Base-by-base conservation (phyloP, 2,797 vertebrate genomes). In the Kryptolebias ocellatus region DNA sequence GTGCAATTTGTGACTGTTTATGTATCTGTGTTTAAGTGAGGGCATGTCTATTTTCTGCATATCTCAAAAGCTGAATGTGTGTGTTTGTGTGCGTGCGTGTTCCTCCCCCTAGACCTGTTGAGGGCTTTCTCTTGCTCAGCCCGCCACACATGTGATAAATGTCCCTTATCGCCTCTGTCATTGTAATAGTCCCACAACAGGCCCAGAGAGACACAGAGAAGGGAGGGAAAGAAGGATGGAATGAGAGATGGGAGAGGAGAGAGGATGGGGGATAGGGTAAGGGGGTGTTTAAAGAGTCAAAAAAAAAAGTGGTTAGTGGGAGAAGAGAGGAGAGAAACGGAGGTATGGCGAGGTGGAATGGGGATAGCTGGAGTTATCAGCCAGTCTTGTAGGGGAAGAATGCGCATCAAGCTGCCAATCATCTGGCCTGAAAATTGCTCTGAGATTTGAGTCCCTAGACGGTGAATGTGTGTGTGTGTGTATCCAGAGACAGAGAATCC, bases 391-490 rank as follows among this genome's bases (percentile, higher is more conserved):
- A 87, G 88, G 91, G 91, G 87, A 92, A 93, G 92, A 94, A 93
- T 92, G 92, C 92, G 86, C 93, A 95, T 94, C 94, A 94, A 93
- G 87, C 94, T 94, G 93, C 93, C 94, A 95, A 94, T 95, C 94
- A 94, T 87, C 89, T 78, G 61, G 86, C 84, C 87, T 87, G 92
- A 93, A 95, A 95, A 95, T 95, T 95, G 94, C 94, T 95, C 92
- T 95, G 94, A 95, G 94, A 95, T 94, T 95, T 95, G 91, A 93
- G 94, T 95, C 94, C 93, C 94, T 88, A 93, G 93, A 94, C 93
- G 70, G 85, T 67, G 71, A 78, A 78, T 75, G 53, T 63, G 70
- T 70, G 70, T 60, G 42, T 59, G 66, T 71, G 62, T 75, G 68
- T 72, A 70, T 79, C 70, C 71, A 60, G 58, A 66, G 76, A 76